These are phyloP conservation scores for Eubasilissa splendida DNA, from an alignment of 2,888 invertebrate genomes.

Conservation along the genomic window DNA sequence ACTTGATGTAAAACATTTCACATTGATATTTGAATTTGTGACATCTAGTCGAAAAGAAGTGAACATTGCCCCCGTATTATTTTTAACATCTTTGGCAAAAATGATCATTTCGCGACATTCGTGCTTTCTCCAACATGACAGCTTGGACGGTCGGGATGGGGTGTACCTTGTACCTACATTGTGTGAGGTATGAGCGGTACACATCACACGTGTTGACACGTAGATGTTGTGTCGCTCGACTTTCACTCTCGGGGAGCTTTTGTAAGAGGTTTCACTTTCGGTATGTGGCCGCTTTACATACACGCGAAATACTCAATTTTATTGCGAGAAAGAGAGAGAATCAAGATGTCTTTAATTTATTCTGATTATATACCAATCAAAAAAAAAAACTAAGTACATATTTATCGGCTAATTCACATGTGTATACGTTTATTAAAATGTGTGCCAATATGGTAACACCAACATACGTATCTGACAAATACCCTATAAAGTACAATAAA, in stretches of 20 bases:
- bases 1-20: not conserved
- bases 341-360: too few relatives aligned
- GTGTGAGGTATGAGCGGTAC: not conserved
- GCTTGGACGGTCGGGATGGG: not conserved
- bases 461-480: too few relatives aligned
- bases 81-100: not conserved
- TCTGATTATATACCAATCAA: too few relatives aligned
- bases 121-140: not conserved
- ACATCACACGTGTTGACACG: constrained; percentile 54
- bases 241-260: constrained; percentile 56
- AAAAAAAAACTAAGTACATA: too few relatives aligned
- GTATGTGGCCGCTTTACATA: not conserved
- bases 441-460: too few relatives aligned
- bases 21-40: not conserved
- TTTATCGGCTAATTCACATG: too few relatives aligned
- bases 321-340: not conserved
- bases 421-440: too few relatives aligned
- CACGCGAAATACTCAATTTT: constrained; percentile 3
- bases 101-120: not conserved
- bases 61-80: not conserved
- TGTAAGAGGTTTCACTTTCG: constrained; percentile 54
- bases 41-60: not conserved
- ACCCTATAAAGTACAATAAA: too few relatives aligned
- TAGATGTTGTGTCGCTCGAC: constrained; percentile 52
- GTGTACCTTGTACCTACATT: not conserved